Conservation (phyloP, 2,797 vertebrate genomes). For the Todus mexicanus region DNA sequence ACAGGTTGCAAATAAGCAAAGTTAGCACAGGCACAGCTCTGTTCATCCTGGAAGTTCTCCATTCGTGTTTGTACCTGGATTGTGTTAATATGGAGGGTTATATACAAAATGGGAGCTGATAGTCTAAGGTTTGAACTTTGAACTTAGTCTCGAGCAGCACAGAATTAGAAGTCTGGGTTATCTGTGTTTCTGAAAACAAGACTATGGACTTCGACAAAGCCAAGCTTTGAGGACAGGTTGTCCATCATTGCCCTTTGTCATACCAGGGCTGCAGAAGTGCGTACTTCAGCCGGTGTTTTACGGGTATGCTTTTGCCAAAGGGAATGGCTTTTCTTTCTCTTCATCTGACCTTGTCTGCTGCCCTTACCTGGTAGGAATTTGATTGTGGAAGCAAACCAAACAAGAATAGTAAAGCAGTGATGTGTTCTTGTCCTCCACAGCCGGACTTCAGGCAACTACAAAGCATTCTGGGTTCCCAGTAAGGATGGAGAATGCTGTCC, state of each 20-base stretch:
- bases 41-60: background rate
- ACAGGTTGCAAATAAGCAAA: background rate
- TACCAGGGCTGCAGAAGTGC: background rate
- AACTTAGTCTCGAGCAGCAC: background rate
- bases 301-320: background rate
- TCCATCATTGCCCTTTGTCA: background rate
- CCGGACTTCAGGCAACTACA: slow-evolving; percentile 89
- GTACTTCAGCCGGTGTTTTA: background rate
- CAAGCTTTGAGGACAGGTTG: background rate
- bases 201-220: background rate
- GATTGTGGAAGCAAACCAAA: background rate
- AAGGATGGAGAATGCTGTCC: slow-evolving; percentile 93
- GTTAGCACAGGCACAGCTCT: background rate
- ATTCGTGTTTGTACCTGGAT: background rate
- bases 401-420: background rate
- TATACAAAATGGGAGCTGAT: background rate
- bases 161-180: background rate
- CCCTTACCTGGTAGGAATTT: background rate
- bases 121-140: background rate
- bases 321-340: background rate
- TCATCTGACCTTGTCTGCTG: background rate
- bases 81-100: background rate
- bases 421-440: slow-evolving; percentile 58
- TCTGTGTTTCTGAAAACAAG: background rate
- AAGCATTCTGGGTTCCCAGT: slow-evolving; percentile 94